These are phyloP conservation scores for Sarcophaga variegata DNA, from an alignment of 2,888 invertebrate genomes.

Conservation along the genomic window DNA sequence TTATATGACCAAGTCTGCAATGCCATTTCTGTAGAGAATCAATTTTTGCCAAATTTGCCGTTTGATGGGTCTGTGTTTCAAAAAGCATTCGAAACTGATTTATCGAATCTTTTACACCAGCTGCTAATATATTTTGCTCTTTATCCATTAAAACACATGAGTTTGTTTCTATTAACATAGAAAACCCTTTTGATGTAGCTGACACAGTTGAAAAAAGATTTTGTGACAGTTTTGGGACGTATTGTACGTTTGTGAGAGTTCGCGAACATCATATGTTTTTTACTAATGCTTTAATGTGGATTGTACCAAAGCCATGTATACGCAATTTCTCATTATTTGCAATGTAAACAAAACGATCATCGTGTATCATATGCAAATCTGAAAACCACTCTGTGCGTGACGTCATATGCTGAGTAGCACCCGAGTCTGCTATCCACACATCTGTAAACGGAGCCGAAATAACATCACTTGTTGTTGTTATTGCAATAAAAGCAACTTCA, in stretches of 20 bases:
- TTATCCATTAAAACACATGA: conserved; percentile 32
- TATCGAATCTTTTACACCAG: conserved; percentile 39
- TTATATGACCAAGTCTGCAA: conserved; percentile 45
- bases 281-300: conserved; percentile 47
- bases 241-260: conserved; percentile 57
- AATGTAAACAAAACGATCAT: conserved; percentile 39
- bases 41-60: conserved; percentile 31
- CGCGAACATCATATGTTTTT: conserved; percentile 49
- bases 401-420: conserved; percentile 63
- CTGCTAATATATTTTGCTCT: conserved; percentile 32
- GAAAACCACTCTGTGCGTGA: conserved; percentile 59
- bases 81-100: conserved; percentile 53
- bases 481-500: conserved; percentile 52
- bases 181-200: conserved; percentile 40
- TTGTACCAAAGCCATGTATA: conserved; percentile 49
- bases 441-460: conserved; percentile 8
- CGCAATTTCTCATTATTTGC: conserved; percentile 54
- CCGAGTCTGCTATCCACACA: conserved; percentile 52
- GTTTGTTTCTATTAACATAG: conserved; percentile 40
- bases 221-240: conserved; percentile 61
- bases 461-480: conserved; percentile 8
- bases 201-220: conserved; percentile 67
- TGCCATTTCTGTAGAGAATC: conserved; percentile 55
- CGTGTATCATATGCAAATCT: conserved; percentile 30
- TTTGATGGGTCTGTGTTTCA: conserved; percentile 10